Base-by-base conservation (phyloP, 1,140 invertebrate genomes). In the Brachionus rotundiformis region DNA sequence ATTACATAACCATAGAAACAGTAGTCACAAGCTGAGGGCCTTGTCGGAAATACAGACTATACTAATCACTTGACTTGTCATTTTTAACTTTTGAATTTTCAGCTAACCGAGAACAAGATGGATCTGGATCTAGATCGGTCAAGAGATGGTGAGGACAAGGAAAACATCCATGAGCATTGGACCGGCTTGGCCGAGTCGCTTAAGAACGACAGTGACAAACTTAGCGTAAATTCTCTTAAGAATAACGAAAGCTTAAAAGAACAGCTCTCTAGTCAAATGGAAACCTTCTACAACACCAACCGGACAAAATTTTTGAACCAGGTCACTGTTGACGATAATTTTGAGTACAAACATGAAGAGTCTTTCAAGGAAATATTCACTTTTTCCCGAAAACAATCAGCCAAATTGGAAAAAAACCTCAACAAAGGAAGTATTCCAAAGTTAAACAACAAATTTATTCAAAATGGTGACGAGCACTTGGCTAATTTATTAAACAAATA, bases 181-280 rank as follows among this genome's bases (percentile, higher is more conserved):
- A 36, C 36, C 16, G 19, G n/a, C n/a, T 19, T 33, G n/a, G 7
- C 63, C 16, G 63, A 68, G 16, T 68, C 63, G 2, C 36, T 68
- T 33, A 68, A 68, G 19, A 68, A 68, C 8, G 63, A 68, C 6
- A 68, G 63, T 19, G 63, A 68, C 23, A 68, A 68, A 33, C 16
- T 3, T 23, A 68, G 63, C 10, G 33, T 36, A 19, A 68, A 31
- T 19, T 68, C 63, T 0, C 4, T 68, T 11, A 68, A 68, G 29
- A 33, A 68, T 27, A 8, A 29, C n/a, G 68, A 6, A 10, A 73
- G 23, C 29, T 11, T 73, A 16, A 27, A 8, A 1, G 68, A 73
- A 23, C 5, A 44, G 4, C 36, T 73, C 5, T n/a, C 33, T 41
- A 73, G 68, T 73, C 68, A 73, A 44, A 44, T 73, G 39, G 68